Conservation (phyloP, 2,888 invertebrate genomes). For the Plagodis pulveraria region DNA sequence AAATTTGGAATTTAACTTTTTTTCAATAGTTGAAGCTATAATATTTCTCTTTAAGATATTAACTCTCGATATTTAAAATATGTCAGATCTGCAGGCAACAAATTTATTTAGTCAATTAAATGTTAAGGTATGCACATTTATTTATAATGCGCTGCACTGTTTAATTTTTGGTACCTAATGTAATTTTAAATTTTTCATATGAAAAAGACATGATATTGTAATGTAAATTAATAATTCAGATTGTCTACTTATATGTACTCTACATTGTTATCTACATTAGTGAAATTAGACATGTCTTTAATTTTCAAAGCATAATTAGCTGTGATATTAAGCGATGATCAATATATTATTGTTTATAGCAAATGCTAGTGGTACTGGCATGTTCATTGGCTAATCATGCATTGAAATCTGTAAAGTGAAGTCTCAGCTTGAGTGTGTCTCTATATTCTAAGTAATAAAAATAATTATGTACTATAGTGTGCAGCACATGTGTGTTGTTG, state of each 20-base stretch:
- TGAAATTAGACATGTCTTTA: conserved; percentile 85
- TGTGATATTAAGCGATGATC: conserved; percentile 84
- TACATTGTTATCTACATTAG: conserved; percentile 85
- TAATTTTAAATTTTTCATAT: conserved; percentile 83
- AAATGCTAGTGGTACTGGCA: conserved; percentile 80
- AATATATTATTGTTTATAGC: conserved; percentile 82
- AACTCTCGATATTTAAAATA: conserved; percentile 82
- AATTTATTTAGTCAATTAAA: conserved; percentile 86
- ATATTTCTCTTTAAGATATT: conserved; percentile 84
- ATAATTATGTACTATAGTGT: conserved; percentile 82
- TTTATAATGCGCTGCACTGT: conserved; percentile 86
- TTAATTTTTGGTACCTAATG: conserved; percentile 80
- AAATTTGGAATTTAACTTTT: conserved; percentile 83
- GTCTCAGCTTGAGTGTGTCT: conserved; percentile 84
- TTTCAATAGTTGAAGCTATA: conserved; percentile 83
- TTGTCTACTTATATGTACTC: conserved; percentile 81
- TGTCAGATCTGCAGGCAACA: conserved; percentile 85
- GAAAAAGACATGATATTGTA: conserved; percentile 85
- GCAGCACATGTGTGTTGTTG: conserved; percentile 82
- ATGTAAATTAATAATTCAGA: conserved; percentile 85
- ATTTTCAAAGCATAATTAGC: conserved; percentile 86
- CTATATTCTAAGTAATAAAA: conserved; percentile 82
- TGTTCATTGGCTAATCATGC: conserved; percentile 86
- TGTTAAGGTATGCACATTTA: conserved; percentile 85
- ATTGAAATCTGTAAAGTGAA: conserved; percentile 83